These are phyloP conservation scores for Meiosimyza decipiens DNA, from an alignment of 2,888 invertebrate genomes.

Conservation along the genomic window DNA sequence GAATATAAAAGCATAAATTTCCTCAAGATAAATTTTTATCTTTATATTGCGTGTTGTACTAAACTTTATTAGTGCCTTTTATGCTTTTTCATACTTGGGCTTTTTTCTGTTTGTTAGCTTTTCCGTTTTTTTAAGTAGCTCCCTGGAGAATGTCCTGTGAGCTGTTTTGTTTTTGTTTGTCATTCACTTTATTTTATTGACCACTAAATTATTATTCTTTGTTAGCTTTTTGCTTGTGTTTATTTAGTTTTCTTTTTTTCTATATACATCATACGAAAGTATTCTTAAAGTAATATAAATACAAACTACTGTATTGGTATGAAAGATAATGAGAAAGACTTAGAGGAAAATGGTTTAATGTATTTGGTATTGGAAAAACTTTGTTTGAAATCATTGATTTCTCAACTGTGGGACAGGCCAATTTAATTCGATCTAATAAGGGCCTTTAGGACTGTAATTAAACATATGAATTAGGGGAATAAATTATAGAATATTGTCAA, in stretches of 20 bases:
- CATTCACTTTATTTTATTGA: conserved; percentile 26
- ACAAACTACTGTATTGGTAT: no score
- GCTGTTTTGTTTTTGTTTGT: background rate
- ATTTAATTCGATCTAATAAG: no score
- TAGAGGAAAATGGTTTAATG: no score
- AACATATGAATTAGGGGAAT: no score
- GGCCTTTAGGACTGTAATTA: no score
- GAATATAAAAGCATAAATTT: conserved; percentile 21
- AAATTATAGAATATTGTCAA: no score
- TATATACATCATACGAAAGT: no score
- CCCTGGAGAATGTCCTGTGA: background rate
- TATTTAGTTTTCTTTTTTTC: background rate
- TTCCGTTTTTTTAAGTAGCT: background rate
- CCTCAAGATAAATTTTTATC: conserved; percentile 23
- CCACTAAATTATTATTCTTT: conserved; percentile 16
- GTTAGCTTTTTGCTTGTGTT: conserved; percentile 4
- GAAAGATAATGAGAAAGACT: no score
- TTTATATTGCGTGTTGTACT: conserved; percentile 20
- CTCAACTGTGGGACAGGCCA: no score
- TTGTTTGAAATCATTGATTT: no score
- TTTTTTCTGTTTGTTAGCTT: background rate
- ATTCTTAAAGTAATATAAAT: no score
- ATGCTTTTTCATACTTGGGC: background rate
- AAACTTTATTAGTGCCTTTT: conserved; percentile 18
- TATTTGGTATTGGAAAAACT: no score